Evolutionary conservation across 2,797 vertebrate genomes (phyloP).

Genomic region (Lateolabrax maculatus): DNA sequence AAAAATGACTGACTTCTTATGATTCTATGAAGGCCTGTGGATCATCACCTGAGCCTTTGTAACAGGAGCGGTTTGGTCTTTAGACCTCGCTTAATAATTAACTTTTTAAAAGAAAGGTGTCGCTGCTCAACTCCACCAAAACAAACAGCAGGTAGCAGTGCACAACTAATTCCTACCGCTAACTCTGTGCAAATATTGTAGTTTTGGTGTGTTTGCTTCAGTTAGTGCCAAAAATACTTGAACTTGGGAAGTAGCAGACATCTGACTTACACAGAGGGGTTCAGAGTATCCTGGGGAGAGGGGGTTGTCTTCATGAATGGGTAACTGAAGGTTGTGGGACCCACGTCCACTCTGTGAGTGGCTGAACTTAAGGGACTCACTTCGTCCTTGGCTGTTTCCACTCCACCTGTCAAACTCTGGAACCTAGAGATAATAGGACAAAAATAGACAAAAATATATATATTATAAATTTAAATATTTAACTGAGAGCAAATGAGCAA

Average conservation of each 20-base stretch:
- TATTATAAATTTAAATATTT: constrained; percentile 1
- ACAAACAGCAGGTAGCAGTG: constrained; percentile 54
- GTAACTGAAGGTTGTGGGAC: constrained; percentile 79
- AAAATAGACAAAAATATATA: background rate
- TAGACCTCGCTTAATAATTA: constrained; percentile 77
- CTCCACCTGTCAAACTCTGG: constrained; percentile 85
- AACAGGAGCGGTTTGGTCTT: constrained; percentile 60
- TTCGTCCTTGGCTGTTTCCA: constrained; percentile 73
- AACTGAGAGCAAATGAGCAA: background rate
- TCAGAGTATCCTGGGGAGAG: constrained; percentile 86
- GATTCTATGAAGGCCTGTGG: background rate
- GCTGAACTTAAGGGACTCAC: constrained; percentile 66
- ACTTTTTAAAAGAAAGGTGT: constrained; percentile 61
- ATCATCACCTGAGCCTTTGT: constrained; percentile 38
- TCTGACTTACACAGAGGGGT: constrained; percentile 88
- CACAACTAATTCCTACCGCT: background rate
- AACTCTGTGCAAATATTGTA: constrained; percentile 17
- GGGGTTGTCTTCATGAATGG: constrained; percentile 77
- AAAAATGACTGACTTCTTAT: constrained; percentile 19
- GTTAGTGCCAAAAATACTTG: constrained; percentile 9
- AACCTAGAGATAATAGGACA: constrained; percentile 62
- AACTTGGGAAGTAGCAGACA: constrained; percentile 7
- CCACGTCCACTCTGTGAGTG: constrained; percentile 71
- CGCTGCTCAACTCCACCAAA: constrained; percentile 66
- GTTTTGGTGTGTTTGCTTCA: background rate